Base-by-base conservation (phyloP, 2,888 invertebrate species). In the Ceramica pisi region DNA sequence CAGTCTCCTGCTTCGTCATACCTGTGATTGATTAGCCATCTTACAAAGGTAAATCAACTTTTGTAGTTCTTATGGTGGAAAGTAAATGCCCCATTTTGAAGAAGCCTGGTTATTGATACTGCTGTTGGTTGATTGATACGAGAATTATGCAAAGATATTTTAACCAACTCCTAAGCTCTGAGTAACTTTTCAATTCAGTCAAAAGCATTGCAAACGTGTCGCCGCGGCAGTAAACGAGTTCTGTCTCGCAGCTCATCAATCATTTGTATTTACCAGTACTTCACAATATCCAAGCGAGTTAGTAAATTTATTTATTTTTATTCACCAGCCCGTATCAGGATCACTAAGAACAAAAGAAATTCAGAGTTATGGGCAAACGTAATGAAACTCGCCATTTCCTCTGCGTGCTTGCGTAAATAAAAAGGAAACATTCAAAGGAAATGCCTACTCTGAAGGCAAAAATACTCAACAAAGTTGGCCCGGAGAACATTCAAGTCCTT, bases 331-430 rank as follows among this genome's bases (percentile, higher is more conserved):
- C 59, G 66, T 66, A 80, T 77, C 77, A 83, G 80, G 82, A 83
- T 81, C 78, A 63, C 76, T 81, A 83, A 85, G 82, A 86, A 86
- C 80, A 85, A 78, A 85, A 82, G 81, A 78, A 88, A 86, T 84
- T 81, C 75, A 83, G 84, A 89, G 87, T 85, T 88, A 88, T 83
- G 81, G 78, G 75, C 76, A 78, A 79, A 80, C 76, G 80, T 89
- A 90, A 91, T 88, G 90, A 90, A 87, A 88, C 87, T 85, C 82
- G 81, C 87, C 90, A 88, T 91, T 92, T 90, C 89, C 90, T 87
- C 88, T 89, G 88, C 90, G 91, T 91, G 90, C 89, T 90, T 87
- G 86, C 86, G 85, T 87, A 89, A 91, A 91, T 90, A 92, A 92
- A 91, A 92, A 88, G 86, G 82, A 88, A 88, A 84, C 86, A 87